These are phyloP conservation scores for Perognathus longimembris DNA, from an alignment of 2,113 vertebrate species.

Conservation along the genomic window DNA sequence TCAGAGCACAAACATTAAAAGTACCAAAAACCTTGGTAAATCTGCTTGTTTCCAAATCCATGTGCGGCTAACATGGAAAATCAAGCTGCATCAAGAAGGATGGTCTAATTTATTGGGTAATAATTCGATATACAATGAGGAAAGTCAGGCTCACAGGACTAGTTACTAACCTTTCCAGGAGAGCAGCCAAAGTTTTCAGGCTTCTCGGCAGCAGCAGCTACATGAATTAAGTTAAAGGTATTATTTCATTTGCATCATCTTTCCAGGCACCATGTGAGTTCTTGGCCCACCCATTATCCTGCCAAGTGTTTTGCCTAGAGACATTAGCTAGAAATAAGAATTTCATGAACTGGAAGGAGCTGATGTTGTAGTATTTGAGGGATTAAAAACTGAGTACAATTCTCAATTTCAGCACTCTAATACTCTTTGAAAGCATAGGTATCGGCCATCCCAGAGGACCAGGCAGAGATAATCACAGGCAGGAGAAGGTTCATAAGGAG, in stretches of 20 bases:
- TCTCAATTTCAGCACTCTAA: neutral
- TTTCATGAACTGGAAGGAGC: neutral
- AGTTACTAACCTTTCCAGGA: conserved; percentile 50
- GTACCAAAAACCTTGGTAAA: neutral
- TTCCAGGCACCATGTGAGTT: neutral
- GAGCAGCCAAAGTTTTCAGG: neutral
- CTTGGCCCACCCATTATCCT: neutral
- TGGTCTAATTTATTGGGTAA: conserved; percentile 40
- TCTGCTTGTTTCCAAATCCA: neutral
- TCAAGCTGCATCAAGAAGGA: neutral
- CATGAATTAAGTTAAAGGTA: neutral
- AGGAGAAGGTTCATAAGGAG: too few species aligned
- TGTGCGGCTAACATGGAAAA: neutral
- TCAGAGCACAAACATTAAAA: neutral
- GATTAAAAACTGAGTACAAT: neutral
- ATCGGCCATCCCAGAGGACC: too few species aligned
- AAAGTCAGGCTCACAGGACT: conserved; percentile 29
- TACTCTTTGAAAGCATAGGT: too few species aligned
- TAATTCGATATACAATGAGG: conserved; percentile 35
- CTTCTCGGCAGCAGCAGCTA: neutral
- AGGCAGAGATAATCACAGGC: too few species aligned
- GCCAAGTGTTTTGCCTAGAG: neutral
- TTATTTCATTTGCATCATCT: neutral
- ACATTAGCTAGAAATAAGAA: neutral
- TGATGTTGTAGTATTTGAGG: neutral